phyloP scores from a whole-genome alignment of 2,113 vertebrate species.

The Xenopus tropicalis region UCB_Xtro_10.0 CM004450.2:44756501-44757000 shows the following conservation, averaged over 20 bases:
- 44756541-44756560: slow-evolving; percentile 15
- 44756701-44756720: background rate
- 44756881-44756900: no score
- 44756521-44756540: slow-evolving; percentile 15
- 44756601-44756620: slow-evolving; percentile 15
- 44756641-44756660: background rate
- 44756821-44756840: background rate
- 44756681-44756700: background rate
- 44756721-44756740: background rate
- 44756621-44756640: background rate
- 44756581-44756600: slow-evolving; percentile 1
- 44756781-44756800: background rate
- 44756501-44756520: slow-evolving; percentile 15
- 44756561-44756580: background rate
- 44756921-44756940: no score
- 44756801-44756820: background rate
- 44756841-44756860: background rate
- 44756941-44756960: no score
- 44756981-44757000: no score
- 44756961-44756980: no score
- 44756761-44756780: background rate
- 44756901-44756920: no score
- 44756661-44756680: background rate
- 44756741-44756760: background rate
- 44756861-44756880: background rate